Evolutionary conservation across 2,113 vertebrate genomes (phyloP).

Genomic region (Syrmaticus mikado): DNA sequence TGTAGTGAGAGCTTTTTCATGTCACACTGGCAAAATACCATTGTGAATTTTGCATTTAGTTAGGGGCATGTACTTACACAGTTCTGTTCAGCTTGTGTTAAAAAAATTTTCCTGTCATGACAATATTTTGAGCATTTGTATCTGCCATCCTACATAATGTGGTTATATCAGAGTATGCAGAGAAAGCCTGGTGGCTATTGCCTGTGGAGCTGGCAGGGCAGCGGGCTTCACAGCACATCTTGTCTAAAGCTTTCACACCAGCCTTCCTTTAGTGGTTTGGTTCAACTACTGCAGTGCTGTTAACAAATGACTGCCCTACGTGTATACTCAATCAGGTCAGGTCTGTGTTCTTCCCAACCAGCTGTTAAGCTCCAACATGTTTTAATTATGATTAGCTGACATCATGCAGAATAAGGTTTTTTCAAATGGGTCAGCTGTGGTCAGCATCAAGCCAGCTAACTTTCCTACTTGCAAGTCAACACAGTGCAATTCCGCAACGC

Average conservation of each 20-base stretch:
- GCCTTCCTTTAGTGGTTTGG: neutral
- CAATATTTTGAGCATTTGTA: neutral
- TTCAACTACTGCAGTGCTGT: neutral
- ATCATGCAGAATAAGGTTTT: neutral
- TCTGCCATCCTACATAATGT: neutral
- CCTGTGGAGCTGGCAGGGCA: neutral
- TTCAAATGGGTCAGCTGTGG: neutral
- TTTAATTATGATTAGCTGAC: slow-evolving; percentile 33
- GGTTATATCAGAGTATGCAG: neutral
- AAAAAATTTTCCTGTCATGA: neutral
- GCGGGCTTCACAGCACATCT: neutral
- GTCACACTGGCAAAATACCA: neutral
- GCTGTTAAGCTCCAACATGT: neutral
- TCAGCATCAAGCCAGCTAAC: neutral
- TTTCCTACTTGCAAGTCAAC: neutral
- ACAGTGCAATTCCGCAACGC: neutral
- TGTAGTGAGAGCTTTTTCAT: neutral
- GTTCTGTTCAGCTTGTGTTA: neutral
- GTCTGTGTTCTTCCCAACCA: neutral
- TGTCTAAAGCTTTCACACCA: neutral
- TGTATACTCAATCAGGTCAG: neutral
- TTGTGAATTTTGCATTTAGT: neutral
- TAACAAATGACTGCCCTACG: neutral
- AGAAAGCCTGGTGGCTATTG: neutral
- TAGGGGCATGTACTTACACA: neutral